Evolutionary conservation across 2,797 vertebrate genomes (phyloP), one percentile per base, ranked within the genome.

Genomic region (Meriones psammophilus): DNA sequence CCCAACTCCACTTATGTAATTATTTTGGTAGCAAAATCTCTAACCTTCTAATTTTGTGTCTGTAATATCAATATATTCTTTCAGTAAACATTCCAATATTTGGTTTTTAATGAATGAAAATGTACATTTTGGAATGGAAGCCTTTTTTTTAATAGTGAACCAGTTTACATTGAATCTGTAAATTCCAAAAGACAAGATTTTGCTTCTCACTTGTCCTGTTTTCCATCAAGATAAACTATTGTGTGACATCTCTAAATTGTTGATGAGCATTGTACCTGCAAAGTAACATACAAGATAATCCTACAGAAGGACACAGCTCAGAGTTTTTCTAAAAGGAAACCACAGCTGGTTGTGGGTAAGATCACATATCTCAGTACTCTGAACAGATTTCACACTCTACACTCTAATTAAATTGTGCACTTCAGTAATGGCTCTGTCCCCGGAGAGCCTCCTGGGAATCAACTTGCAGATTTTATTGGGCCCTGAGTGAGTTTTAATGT

Each of bases 401-500:
- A 54, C 22, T 68, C 46, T 85, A 91, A 89, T 96, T 95, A 92
- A 50, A 73, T n/a, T 81, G 64, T 89, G 20, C 46, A 88, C 60
- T 96, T 97, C 17, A 14, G 76, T 74, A 96, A 94, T 62, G 77
- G 83, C 79, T 89, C 69, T 50, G 13, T 96, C 89, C 62, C 79
- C 77, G 94, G 94, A 85, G 56, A 69, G 18, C 30, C 95, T 78
- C 87, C 17, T 69, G 62, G 73, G 79, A 96, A 91, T 95, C 64
- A 88, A 81, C 68, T 79, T 88, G 87, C 78, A 94, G 54, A 62
- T 90, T 94, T 93, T 36, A 80, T 8, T 64, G 56, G 64, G 46
- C 39, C 86, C 79, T 79, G 69, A 88, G 88, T 92, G 73, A 96
- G 91, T 96, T 97, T 85, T 60, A 95, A 76, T 85, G 80, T 88